These are phyloP conservation scores for Muscicapa adusta DNA, from an alignment of 2,113 vertebrate genomes.

Conservation along the genomic window DNA sequence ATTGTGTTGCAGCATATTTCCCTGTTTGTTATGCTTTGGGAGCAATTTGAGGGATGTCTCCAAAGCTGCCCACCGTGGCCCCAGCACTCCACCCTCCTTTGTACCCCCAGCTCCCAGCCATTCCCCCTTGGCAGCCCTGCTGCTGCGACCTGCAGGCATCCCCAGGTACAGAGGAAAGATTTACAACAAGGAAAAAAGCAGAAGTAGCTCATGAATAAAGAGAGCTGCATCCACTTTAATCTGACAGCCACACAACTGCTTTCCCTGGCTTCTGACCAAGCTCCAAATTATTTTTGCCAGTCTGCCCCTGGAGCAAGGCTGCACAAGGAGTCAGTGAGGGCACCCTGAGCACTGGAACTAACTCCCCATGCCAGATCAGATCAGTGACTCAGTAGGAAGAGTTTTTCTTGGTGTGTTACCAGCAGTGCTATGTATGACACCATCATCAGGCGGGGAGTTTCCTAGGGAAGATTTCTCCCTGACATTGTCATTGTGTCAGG, in stretches of 20 bases:
- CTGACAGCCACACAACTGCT: neutral
- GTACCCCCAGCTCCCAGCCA: accelerated
- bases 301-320: neutral
- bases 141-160: accelerated
- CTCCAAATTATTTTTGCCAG: neutral
- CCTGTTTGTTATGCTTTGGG: neutral
- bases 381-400: neutral
- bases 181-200: neutral
- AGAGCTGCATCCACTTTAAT: neutral
- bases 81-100: neutral
- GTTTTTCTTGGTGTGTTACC: neutral
- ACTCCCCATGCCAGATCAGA: neutral
- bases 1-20: neutral
- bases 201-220: neutral
- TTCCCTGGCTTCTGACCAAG: neutral
- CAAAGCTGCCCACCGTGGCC: neutral
- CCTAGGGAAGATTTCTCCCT: neutral
- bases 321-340: neutral
- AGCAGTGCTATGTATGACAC: neutral
- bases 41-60: neutral
- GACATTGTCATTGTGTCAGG: neutral
- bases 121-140: accelerated
- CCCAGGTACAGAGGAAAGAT: neutral
- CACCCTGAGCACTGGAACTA: neutral
- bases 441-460: neutral